Percentiles rank a stretch among this genome's conserved stretches.
Evolutionary conservation across 2,888 invertebrate genomes (phyloP).

Genomic region (Idaea dimidiata): DNA sequence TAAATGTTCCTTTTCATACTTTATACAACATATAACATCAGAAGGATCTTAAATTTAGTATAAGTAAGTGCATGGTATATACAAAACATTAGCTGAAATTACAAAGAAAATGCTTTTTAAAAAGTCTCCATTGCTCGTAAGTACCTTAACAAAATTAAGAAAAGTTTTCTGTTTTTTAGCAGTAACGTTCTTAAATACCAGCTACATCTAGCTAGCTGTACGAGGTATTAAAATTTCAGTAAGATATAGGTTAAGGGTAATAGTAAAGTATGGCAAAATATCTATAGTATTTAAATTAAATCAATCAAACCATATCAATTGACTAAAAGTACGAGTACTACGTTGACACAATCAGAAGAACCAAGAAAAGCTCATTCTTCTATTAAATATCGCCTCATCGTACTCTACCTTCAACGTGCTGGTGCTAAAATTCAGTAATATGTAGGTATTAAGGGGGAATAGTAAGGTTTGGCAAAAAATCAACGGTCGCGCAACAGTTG

Average conservation of each 20-base stretch:
- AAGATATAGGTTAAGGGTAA: too few relatives aligned
- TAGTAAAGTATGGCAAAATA: too few relatives aligned
- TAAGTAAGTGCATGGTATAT: not conserved
- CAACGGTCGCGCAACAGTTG: conserved; percentile 80
- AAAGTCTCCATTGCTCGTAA: not conserved
- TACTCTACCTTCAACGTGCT: not conserved
- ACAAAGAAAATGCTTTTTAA: too few relatives aligned
- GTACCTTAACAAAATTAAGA: not conserved
- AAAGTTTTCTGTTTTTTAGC: too few relatives aligned
- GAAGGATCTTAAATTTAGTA: not conserved
- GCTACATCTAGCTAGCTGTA: too few relatives aligned
- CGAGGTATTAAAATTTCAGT: too few relatives aligned
- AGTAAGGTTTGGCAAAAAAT: conserved; percentile 62
- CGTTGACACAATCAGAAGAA: not conserved
- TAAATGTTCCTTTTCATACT: conserved; percentile 3
- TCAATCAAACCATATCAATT: too few relatives aligned
- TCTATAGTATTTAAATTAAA: too few relatives aligned
- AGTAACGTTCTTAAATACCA: too few relatives aligned
- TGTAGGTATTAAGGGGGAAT: conserved; percentile 35
- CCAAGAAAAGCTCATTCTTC: not conserved
- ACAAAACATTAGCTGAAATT: not conserved
- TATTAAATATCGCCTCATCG: not conserved
- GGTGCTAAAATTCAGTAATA: not conserved
- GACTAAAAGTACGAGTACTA: too few relatives aligned
- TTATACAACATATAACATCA: conserved; percentile 1